These are phyloP conservation scores for Philopotamus ludificatus DNA, from an alignment of 1,140 invertebrate species.

Conservation along the genomic window DNA sequence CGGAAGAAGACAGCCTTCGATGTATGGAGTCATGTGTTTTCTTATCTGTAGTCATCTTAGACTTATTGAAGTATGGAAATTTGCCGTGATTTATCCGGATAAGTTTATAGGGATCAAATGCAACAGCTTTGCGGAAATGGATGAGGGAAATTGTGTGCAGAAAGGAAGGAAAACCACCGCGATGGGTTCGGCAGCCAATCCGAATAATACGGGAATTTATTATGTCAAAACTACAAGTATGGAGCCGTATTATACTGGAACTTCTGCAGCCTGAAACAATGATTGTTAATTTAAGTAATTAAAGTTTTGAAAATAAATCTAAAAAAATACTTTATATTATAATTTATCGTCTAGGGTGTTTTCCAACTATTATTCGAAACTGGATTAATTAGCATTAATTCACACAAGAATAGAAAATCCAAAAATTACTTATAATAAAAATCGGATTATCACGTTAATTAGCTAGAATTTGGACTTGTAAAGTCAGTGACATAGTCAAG, in stretches of 20 bases:
- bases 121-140: background rate
- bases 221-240: conserved; percentile 10
- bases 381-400: too few species aligned
- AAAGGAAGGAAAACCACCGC: background rate
- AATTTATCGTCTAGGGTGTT: too few species aligned
- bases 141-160: background rate
- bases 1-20: conserved; percentile 10
- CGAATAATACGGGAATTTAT: conserved; percentile 9
- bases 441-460: too few species aligned
- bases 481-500: too few species aligned
- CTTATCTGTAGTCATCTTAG: conserved; percentile 4
- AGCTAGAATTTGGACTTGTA: too few species aligned
- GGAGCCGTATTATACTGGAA: conserved; percentile 1
- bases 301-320: too few species aligned
- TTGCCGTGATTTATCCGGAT: background rate
- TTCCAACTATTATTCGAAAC: too few species aligned
- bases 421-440: too few species aligned
- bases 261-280: background rate
- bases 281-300: too few species aligned
- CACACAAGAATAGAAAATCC: too few species aligned
- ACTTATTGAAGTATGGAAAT: conserved; percentile 12
- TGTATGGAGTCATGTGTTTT: background rate
- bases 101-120: conserved; percentile 9
- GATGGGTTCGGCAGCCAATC: conserved; percentile 7
- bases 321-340: too few species aligned